Base-by-base conservation (phyloP, 2,113 vertebrate species). In the Gila orcuttii region DNA sequence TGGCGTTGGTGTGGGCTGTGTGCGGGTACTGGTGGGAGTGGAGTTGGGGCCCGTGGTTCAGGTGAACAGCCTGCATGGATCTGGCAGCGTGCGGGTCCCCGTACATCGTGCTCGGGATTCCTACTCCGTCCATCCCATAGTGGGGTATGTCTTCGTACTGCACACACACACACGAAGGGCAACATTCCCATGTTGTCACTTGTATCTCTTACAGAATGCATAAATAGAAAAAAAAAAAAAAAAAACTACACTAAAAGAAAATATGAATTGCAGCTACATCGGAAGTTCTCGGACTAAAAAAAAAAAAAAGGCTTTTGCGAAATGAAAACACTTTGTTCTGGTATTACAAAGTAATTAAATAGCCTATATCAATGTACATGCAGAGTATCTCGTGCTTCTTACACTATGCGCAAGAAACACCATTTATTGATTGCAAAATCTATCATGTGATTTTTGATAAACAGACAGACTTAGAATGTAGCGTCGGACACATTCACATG, bases 61-160 rank as follows among this genome's bases (percentile, higher is more conserved):
- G 96, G 95, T 99, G 98, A 76, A 99, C 97, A 62, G 97, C 96
- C 94, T 98, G 98, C 97, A 99, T 98, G 92, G 98, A 96, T 83
- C 98, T 95, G 93, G 97, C 97, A 83, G 96, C 97, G 92, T 99
- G 98, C 90, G 97, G 97, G 94, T 98, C 98, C 94, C 97, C 97
- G 93, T 99, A 99, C 97, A 99, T 99, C 92, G 96, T 96, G 94
- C 96, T 96, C 88, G 98, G 97, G 93, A 99, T 97, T 91, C 98
- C 98, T 94, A 98, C 98, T 93, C 97, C 97, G 91, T 99, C 98
- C 98, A 99, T 98, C 92, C 96, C 97, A 95, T 99, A 99, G 94
- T 99, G 98, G 96, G 97, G 96, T 91, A 99, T 95, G 92, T 99
- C 98, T 96, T 99, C 98, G 97, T 99, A 99, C 98, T 99, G 97